Base-by-base conservation (phyloP, 2,797 vertebrate genomes). In the Eleutherodactylus coqui region DNA sequence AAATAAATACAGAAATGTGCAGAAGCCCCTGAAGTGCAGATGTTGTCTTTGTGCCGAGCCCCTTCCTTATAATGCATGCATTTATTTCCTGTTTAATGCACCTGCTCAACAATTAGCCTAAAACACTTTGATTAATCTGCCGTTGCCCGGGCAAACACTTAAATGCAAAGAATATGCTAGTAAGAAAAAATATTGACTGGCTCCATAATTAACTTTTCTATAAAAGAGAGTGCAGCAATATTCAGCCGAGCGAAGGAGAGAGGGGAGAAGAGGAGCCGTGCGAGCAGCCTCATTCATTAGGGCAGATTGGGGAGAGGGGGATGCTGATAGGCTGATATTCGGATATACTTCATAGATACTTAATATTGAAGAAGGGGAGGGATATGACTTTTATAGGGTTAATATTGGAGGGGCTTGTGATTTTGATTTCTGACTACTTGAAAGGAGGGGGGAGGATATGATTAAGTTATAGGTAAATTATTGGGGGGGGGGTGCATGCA, bases 61-160 rank as follows among this genome's bases (percentile, higher is more conserved):
- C 82, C 51, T 53, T 53, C 85, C 38, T 49, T 60, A 84, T 87
- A 87, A 87, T 84, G 64, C 38, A 75, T 41, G 82, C 82, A 84
- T 87, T 87, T 84, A 87, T 87, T 75, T 80, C 55, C 55, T 79
- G 29, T 87, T 84, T 87, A 87, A 79, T 67, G 51, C 75, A 87
- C 86, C 86, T 87, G 83, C 86, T 73, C 75, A 84, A 87, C 82
- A 87, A 87, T 87, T 84, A 87, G 82, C 76, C 82, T 79, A 80
- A 87, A 87, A 87, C 86, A 84, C 86, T 87, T 84, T 87, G 86
- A 87, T 87, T 87, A 87, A 87, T 87, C 79, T 75, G 82, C 86
- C 51, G 76, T 87, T 87, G 82, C 86, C 79, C 55, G 7, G 82
- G 86, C 77, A 87, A 87, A 87, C 82, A 84, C 82, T 84, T 84